Base-by-base conservation (phyloP, 2,888 invertebrate species). In the Aporophyla lueneburgensis region DNA sequence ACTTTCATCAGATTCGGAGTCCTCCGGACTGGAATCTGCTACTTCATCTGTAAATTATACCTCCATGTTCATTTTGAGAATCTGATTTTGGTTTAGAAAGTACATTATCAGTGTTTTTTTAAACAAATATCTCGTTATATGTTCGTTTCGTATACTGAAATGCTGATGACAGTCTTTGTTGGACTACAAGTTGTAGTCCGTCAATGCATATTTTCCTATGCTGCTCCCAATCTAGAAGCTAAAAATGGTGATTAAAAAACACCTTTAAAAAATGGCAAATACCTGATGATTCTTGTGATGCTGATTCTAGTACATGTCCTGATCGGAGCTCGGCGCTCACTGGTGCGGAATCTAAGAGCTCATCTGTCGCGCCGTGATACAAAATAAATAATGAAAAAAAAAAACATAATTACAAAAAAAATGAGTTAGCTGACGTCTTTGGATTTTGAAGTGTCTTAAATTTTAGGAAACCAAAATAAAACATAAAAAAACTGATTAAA, bases 201-300 rank as follows among this genome's bases (percentile, higher is more conserved):
- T 1, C 9, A 19, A 27, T 66, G n/a, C 10, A 33, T 59, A 5
- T 43, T 33, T 43, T 14, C 14, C 7, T 21, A 14, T 2, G 4
- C 19, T n/a, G 24, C 7, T n/a, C 61, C 3, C 0, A 4, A n/a
- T 27, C 19, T 21, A 21, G 49, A 19, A 71, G 12, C 1, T 19
- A 9, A 21, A 33, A 10, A 33, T 59, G 21, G 10, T 59, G 33
- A 21, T 59, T 19, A 19, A 21, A 56, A 65, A 61, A 58, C 6
- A 24, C 10, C n/a, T 24, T 33, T n/a, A 12, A 46, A 54, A 65
- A 0, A 14, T 49, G 21, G 6, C 16, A 61, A 56, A 68, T 84
- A 83, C 83, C 83, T 83, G 83, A 76, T 61, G 80, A 71, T 73
- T 83, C 83, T 54, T 68, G 70, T 59, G 84, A 80, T n/a, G 71